Base-by-base conservation (phyloP, 2,797 vertebrate genomes). In the Xerus rutilus region DNA sequence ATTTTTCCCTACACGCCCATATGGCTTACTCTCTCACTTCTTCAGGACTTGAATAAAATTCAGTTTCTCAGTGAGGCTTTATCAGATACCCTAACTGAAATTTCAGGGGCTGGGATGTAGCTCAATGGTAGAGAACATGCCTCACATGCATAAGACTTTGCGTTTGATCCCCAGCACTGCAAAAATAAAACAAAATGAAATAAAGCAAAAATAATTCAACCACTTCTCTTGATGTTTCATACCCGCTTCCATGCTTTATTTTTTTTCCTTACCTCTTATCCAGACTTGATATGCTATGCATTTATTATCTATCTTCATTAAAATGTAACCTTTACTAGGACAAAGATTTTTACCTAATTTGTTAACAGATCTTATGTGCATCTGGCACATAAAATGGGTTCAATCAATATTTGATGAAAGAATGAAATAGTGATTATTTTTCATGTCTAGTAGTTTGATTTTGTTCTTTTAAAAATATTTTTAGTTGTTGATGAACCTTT, bases 231-330 rank as follows among this genome's bases (percentile, higher is more conserved):
- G 8, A 32, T 45, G 20, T 91, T 73, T 91, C 73, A 93, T 52
- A 45, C 23, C 6, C 3, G 49, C 20, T 64, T 21, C 30, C 17
- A 59, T 25, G 57, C 11, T 81, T 83, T 39, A 73, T 25, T 59
- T 25, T 59, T 65, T 67, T 35, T 67, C 35, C 45, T 72, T 83
- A 83, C 35, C 45, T 39, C 20, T 69, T 70, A 49, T 35, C 49
- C 28, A 11, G 57, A 49, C 18, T 28, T 91, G 73, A 65, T 25
- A 43, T n/a, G 11, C 43, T 84, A 47, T 21, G 39, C 23, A 64
- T 74, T 88, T 91, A 85, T 96, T 88, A 79, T 52, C 57, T 67
- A 32, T 84, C n/a, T 79, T 88, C 15, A 74, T 73, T 78, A 85
- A 93, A 91, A 79, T 64, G 54, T 74, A 39, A 79, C 87, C 47